Base-by-base conservation (phyloP, 1,140 invertebrate species). In the Formica selysi region DNA sequence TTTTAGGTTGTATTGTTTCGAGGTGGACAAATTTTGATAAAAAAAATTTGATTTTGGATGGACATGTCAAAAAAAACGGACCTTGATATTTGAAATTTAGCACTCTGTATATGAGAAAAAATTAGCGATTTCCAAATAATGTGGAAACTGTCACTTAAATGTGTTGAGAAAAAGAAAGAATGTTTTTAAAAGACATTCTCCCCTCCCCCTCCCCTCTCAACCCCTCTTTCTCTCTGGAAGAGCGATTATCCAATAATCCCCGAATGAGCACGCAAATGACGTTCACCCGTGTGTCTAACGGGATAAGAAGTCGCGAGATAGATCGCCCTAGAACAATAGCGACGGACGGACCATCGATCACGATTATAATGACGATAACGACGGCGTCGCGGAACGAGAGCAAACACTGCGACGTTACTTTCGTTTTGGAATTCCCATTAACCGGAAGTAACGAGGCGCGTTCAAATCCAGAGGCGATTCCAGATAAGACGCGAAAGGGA, bases 241-340 rank as follows among this genome's bases (percentile, higher is more conserved):
- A 44, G 11, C 67, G 54, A 83, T 83, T 73, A 73, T 73, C 59
- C 65, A n/a, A 19, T 59, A 71, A 70, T 71, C 71, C 61, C 26
- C 19, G n/a, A 68, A 22, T 7, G 48, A 5, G 22, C 7, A 32
- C 29, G 41, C 22, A 83, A 74, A 81, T 81, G 13, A 19, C 32
- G 8, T 54, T 68, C n/a, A 36, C 51, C 10, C 2, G 22, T 41
- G 22, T 41, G 19, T 67, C 29, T 51, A 51, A 54, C 2, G 41
- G 16, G 22, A 13, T 19, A 44, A 61, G 26, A 36, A 36, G 16
- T 51, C 2, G n/a, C 26, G 10, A 13, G 8, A 1, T 36, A 62
- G 36, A 73, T 83, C 13, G 26, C 13, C 36, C 44, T 41, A 26
- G 26, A 61, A 64, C 36, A 26, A 22, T 54, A 57, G 22, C 32